These are phyloP conservation scores for Metopia argyrocephala DNA, from an alignment of 2,888 invertebrate species.

Conservation along the genomic window DNA sequence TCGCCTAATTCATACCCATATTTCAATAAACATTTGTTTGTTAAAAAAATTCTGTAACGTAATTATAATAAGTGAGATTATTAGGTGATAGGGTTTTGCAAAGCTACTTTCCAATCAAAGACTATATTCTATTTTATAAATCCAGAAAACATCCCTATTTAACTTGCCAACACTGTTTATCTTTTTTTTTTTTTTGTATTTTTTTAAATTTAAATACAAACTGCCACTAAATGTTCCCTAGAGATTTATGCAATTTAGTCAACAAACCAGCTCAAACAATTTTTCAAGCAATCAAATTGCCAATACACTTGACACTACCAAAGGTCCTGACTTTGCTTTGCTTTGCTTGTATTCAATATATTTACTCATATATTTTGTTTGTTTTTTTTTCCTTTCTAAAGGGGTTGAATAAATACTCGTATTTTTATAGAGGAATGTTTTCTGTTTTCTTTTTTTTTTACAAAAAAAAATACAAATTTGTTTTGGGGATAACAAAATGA, in stretches of 20 bases:
- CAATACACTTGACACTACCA: slow-evolving; percentile 47
- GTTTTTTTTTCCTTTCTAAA: neutral
- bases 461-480: neutral
- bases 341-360: neutral
- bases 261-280: slow-evolving; percentile 26
- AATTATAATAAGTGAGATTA: no score
- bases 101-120: no score
- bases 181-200: neutral
- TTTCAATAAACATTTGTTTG: no score
- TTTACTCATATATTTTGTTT: neutral
- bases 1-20: no score
- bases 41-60: no score
- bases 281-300: slow-evolving; percentile 27
- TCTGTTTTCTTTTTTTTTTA: neutral
- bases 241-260: slow-evolving; percentile 43
- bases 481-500: neutral
- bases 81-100: no score
- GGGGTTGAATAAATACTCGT: no score
- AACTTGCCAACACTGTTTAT: no score
- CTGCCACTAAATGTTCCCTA: slow-evolving; percentile 46
- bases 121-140: no score
- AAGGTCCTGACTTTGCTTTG: slow-evolving; percentile 13
- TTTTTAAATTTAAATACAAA: slow-evolving; percentile 29
- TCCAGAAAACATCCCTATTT: no score
- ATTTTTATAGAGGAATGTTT: no score